Evolutionary conservation across 2,888 invertebrate species (phyloP).

Genomic region (Laothoe populi): DNA sequence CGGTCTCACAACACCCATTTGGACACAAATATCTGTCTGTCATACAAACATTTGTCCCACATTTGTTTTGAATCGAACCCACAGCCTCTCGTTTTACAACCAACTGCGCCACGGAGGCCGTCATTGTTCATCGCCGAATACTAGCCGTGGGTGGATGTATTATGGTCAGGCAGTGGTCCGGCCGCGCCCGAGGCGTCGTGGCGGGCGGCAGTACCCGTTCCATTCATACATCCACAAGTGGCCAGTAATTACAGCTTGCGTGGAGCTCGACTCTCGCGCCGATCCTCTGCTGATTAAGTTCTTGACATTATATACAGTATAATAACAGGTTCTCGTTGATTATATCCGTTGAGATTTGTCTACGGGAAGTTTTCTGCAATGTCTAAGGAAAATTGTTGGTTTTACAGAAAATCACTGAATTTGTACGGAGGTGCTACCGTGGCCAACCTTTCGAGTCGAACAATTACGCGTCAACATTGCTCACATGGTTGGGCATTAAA

Average conservation of each 20-base stretch:
- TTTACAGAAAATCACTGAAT: conserved; percentile 49
- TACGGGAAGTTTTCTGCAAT: conserved; percentile 21
- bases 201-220: conserved; percentile 54
- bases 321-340: conserved; percentile 26
- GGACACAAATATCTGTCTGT: no score
- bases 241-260: conserved; percentile 70
- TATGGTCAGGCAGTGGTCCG: conserved; percentile 24
- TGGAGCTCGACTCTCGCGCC: conserved; percentile 45
- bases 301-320: conserved; percentile 55
- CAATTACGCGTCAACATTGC: conserved; percentile 65
- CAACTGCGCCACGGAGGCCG: no score
- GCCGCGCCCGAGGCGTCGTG: conserved; percentile 52
- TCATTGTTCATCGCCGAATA: background rate
- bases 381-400: conserved; percentile 33
- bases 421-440: conserved; percentile 38
- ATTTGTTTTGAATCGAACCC: no score
- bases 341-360: conserved; percentile 25
- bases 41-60: no score
- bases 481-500: conserved; percentile 66
- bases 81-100: no score
- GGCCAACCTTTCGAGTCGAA: background rate
- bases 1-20: no score
- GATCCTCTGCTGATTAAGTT: conserved; percentile 71
- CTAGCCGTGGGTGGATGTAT: background rate
- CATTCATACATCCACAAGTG: conserved; percentile 79